A percentile compares a stretch with the other conserved stretches of the same genome.
Evolutionary conservation across 2,888 invertebrate species (phyloP).

Genomic region (Omphaloscelis lunosa): DNA sequence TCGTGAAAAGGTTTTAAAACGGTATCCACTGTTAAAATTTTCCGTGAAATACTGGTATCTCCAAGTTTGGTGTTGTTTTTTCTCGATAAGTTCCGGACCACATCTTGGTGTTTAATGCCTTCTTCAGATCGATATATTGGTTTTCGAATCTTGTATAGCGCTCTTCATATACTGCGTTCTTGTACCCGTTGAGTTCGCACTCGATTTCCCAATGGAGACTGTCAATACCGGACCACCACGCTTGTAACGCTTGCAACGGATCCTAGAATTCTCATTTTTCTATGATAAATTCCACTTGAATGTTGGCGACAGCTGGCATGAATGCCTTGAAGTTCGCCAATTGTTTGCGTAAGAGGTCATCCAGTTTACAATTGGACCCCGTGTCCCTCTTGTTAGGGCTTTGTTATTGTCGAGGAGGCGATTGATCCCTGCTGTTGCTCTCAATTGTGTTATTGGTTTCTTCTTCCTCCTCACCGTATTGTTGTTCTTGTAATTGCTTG

Average conservation of each 20-base stretch:
- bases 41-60: background rate
- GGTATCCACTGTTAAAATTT: background rate
- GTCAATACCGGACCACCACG: background rate
- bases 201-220: background rate
- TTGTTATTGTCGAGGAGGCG: slow-evolving; percentile 1
- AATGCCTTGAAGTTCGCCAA: slow-evolving; percentile 8
- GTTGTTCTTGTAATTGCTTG: background rate
- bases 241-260: background rate
- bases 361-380: slow-evolving; percentile 4
- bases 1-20: background rate
- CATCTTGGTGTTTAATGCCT: background rate
- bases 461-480: background rate
- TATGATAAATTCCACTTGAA: slow-evolving; percentile 8
- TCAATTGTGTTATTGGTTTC: background rate
- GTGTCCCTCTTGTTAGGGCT: background rate
- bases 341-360: background rate
- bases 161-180: background rate
- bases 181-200: background rate
- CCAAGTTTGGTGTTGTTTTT: background rate
- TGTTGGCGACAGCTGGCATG: slow-evolving; percentile 1
- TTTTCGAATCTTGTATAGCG: background rate
- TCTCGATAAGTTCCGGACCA: background rate
- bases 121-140: background rate
- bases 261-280: slow-evolving; percentile 16
- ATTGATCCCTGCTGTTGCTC: background rate